Conservation (phyloP, 1,140 invertebrate species). For the Phthorimaea operculella region DNA sequence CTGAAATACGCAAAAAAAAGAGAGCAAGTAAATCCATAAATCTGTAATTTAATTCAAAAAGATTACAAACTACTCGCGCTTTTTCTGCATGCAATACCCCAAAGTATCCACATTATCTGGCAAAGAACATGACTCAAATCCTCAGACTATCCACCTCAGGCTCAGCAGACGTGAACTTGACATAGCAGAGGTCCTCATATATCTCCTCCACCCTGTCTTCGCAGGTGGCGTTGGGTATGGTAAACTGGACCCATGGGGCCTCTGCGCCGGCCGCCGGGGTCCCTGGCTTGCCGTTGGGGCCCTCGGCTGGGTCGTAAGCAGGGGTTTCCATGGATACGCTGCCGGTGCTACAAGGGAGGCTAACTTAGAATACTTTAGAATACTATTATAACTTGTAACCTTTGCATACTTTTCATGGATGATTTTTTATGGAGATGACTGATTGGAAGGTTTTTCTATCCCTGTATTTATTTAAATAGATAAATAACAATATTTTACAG, state of each 20-base stretch:
- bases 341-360: slow-evolving; percentile 35
- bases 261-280: slow-evolving; percentile 34
- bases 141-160: slow-evolving; percentile 68
- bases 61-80: no score
- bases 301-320: slow-evolving; percentile 22
- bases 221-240: slow-evolving; percentile 68
- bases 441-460: no score
- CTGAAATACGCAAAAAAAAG: no score
- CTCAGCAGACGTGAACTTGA: slow-evolving; percentile 76
- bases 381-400: slow-evolving; percentile 10
- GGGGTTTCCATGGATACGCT: slow-evolving; percentile 34
- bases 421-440: no score
- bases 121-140: slow-evolving; percentile 3
- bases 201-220: slow-evolving; percentile 82
- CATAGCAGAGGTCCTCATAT: slow-evolving; percentile 89
- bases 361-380: no score
- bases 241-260: slow-evolving; percentile 73
- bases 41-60: no score
- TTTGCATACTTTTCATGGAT: not conserved
- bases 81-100: no score
- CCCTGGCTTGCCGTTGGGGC: slow-evolving; percentile 13
- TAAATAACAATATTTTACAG: no score
- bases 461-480: no score
- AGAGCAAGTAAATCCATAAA: no score
- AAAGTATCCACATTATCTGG: not conserved